These are phyloP conservation scores for Ivindomyrus marchei DNA, from an alignment of 2,113 vertebrate species.

Conservation along the genomic window DNA sequence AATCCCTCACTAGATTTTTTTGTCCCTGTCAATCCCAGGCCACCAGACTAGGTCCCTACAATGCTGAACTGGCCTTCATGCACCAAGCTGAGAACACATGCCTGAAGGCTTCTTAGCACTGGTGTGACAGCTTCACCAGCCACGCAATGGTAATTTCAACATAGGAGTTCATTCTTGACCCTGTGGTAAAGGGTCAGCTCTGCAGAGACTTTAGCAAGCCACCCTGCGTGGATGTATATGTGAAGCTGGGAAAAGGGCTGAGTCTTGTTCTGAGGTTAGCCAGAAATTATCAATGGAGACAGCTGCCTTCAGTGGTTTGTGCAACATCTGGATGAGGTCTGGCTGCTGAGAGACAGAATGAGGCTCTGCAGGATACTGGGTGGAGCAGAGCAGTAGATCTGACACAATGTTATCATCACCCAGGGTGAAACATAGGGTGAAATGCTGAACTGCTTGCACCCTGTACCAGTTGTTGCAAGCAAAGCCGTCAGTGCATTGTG, in stretches of 20 bases:
- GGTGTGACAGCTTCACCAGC: not conserved
- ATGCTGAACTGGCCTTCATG: not conserved
- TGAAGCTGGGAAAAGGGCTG: not conserved
- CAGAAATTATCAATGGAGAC: slow-evolving; percentile 10
- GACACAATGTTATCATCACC: not conserved
- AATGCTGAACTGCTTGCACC: not conserved
- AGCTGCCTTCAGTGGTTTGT: too few species aligned
- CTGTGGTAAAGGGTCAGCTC: not conserved
- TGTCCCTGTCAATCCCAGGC: not conserved
- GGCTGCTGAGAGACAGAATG: too few species aligned
- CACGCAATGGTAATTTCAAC: too few species aligned
- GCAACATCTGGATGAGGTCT: too few species aligned
- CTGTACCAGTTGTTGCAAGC: not conserved
- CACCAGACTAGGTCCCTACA: not conserved
- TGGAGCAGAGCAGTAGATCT: not conserved
- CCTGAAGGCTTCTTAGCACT: not conserved
- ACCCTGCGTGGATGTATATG: not conserved
- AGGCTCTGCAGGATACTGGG: not conserved
- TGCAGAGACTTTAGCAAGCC: not conserved
- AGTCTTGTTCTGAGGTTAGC: slow-evolving; percentile 1
- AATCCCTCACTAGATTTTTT: not conserved
- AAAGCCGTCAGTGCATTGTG: not conserved
- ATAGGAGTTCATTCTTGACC: too few species aligned
- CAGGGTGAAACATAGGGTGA: not conserved
- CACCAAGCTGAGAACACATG: not conserved